Evolutionary conservation across 2,888 invertebrate genomes (phyloP).

Genomic region (Athalia rosae): DNA sequence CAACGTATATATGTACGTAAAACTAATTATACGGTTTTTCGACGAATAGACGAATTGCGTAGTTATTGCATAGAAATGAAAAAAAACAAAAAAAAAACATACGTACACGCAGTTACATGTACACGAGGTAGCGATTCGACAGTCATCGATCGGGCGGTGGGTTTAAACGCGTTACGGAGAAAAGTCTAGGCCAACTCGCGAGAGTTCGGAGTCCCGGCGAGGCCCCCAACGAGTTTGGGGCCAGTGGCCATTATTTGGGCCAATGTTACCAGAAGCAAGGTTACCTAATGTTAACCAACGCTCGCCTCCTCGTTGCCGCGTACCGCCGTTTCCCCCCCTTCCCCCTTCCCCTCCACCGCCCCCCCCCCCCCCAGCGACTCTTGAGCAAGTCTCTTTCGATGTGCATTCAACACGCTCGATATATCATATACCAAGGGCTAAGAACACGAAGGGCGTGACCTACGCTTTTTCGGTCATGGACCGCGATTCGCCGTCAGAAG

Average conservation of each 20-base stretch:
- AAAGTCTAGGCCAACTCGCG: slow-evolving; percentile 23
- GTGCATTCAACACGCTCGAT: not conserved
- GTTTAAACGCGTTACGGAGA: not conserved
- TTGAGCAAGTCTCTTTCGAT: too few relatives aligned
- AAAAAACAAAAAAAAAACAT: too few relatives aligned
- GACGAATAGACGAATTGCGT: too few relatives aligned
- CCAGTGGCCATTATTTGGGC: slow-evolving; percentile 69
- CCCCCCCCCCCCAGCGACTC: not conserved
- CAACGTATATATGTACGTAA: too few relatives aligned
- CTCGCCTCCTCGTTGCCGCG: not conserved
- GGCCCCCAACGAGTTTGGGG: slow-evolving; percentile 55
- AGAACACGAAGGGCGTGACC: too few relatives aligned
- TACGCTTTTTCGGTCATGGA: too few relatives aligned
- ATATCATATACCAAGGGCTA: not conserved
- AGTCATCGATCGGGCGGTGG: too few relatives aligned
- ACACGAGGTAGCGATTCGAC: not conserved
- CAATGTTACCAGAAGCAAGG: slow-evolving; percentile 64
- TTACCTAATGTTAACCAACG: slow-evolving; percentile 45
- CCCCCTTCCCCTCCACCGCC: not conserved
- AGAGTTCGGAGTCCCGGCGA: slow-evolving; percentile 36
- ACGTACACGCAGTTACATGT: not conserved
- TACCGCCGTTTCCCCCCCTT: not conserved
- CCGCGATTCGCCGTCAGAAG: too few relatives aligned
- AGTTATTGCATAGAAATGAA: too few relatives aligned
- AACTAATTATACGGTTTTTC: too few relatives aligned